Conservation (phyloP, 2,113 vertebrate species). For the Rousettus leschenaultii region DNA sequence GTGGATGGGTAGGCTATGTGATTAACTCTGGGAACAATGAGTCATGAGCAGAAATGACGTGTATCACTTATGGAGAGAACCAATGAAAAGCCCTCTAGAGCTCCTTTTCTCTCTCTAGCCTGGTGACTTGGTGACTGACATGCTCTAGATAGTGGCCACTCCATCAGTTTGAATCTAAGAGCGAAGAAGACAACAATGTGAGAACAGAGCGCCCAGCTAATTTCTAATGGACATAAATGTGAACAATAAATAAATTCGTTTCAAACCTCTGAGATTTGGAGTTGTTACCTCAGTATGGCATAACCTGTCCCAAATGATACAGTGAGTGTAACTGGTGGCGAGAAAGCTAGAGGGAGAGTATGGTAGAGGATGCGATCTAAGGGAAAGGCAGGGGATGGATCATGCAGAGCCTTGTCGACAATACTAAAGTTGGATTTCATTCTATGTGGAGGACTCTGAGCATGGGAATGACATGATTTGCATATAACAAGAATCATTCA, state of each 20-base stretch:
- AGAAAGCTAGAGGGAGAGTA: neutral
- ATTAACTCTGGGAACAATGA: neutral
- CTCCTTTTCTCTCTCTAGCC: neutral
- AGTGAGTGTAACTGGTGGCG: neutral
- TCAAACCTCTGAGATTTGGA: neutral
- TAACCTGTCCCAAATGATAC: neutral
- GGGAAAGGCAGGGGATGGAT: neutral
- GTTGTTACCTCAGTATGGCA: neutral
- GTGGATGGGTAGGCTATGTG: neutral
- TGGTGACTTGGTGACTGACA: neutral
- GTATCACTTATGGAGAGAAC: neutral
- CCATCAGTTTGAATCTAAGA: neutral
- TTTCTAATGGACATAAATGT: neutral
- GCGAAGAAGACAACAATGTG: neutral
- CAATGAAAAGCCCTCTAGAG: neutral
- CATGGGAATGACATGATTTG: neutral
- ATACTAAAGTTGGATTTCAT: neutral
- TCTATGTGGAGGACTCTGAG: neutral
- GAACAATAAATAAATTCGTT: neutral
- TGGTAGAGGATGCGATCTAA: neutral
- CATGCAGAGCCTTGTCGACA: neutral
- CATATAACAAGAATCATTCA: neutral
- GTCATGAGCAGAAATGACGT: neutral
- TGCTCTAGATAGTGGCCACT: neutral
- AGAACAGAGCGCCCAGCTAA: neutral